Evolutionary conservation across 2,797 vertebrate genomes (phyloP).

Genomic region (Malacoctenus gilli): DNA sequence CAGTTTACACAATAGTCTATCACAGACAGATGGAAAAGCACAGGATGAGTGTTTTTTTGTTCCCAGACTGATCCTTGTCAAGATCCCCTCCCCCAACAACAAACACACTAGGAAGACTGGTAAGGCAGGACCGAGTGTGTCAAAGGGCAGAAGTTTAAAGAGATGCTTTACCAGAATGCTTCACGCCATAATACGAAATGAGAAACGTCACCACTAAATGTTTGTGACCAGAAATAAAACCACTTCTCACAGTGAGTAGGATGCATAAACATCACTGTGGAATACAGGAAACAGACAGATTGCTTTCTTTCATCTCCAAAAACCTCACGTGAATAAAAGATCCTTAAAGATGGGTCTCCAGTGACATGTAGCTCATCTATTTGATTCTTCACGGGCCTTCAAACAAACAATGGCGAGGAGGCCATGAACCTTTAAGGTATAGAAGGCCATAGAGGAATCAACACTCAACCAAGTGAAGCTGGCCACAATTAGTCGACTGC

Average conservation of each 20-base stretch:
- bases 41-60: slow-evolving; percentile 17
- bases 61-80: slow-evolving; percentile 22
- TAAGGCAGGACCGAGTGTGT: slow-evolving; percentile 16
- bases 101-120: slow-evolving; percentile 62
- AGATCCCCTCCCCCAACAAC: slow-evolving; percentile 63
- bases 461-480: slow-evolving; percentile 24
- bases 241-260: background rate
- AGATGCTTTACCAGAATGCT: background rate
- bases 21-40: slow-evolving; percentile 1
- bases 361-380: slow-evolving; percentile 4
- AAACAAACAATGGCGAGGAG: slow-evolving; percentile 76
- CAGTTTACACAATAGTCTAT: background rate
- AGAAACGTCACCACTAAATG: too few species aligned
- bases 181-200: background rate
- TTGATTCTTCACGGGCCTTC: slow-evolving; percentile 42
- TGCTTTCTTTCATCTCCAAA: background rate
- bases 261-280: background rate
- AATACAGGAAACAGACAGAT: rapidly evolving
- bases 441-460: slow-evolving; percentile 66
- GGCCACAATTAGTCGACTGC: background rate
- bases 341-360: background rate
- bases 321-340: background rate
- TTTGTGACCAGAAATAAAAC: background rate
- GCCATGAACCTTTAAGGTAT: slow-evolving; percentile 69
- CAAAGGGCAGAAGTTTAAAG: slow-evolving; percentile 6